phyloP scores from a whole-genome alignment of 2,797 vertebrate genomes.

The Vespertilio murinus region DNA sequence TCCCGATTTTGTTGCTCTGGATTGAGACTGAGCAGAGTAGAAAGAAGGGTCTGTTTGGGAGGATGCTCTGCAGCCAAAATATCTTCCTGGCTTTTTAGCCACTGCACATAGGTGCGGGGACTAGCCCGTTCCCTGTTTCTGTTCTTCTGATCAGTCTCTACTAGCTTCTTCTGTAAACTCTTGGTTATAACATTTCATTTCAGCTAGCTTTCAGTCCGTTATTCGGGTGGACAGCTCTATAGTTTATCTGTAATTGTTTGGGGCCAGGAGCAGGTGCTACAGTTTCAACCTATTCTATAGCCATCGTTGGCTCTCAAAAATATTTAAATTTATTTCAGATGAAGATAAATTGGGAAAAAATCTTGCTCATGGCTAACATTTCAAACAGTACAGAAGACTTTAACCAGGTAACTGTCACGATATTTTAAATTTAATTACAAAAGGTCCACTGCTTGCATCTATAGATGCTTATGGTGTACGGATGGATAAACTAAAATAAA shows the following conservation, averaged over 20 bases:
- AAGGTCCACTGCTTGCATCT: no score
- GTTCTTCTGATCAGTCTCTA: neutral
- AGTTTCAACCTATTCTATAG: neutral
- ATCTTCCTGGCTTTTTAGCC: neutral
- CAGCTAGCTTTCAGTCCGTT: neutral
- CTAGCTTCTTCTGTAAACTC: neutral
- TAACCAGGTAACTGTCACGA: neutral
- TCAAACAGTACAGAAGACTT: neutral
- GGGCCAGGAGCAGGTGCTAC: neutral
- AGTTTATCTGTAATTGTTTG: neutral
- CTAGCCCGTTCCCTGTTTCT: neutral
- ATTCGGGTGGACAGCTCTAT: neutral
- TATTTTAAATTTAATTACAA: no score
- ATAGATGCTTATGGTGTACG: no score
- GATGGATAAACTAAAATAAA: neutral
- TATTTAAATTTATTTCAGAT: conserved; percentile 22
- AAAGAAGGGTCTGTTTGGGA: no score
- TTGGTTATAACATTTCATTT: neutral
- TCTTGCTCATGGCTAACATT: neutral
- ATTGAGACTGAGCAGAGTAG: neutral
- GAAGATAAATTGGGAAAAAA: neutral
- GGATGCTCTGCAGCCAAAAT: neutral
- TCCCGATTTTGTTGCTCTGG: neutral
- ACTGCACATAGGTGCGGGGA: neutral
- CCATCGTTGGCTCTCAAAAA: neutral